Evolutionary conservation across 2,888 invertebrate genomes (phyloP), one percentile per base, ranked within the genome.

Genomic region (Dioctria linearis): DNA sequence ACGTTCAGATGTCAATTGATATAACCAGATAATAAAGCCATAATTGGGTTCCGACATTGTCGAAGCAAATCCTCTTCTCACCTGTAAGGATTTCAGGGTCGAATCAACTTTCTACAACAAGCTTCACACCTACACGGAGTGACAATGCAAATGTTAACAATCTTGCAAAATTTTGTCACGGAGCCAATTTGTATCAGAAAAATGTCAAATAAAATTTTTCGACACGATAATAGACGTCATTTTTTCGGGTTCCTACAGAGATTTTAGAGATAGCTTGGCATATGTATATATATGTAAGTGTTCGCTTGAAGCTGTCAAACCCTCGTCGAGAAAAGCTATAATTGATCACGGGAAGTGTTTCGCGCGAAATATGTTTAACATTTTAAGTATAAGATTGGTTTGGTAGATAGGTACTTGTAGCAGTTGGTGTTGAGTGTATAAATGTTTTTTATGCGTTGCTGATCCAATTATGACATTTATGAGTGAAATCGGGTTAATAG

Each of bases 181-280:
- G 11, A 51, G 71, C 71, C 71, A 71, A 71, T 71, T 71, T 71
- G 51, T 71, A 71, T 71, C 71, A 71, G 51, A 71, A 71, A 71
- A 71, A 54, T 71, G 71, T 71, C 71, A 71, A 71, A 71, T 54
- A 71, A 71, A 49, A 71, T 71, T 71, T 69, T 71, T 39, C 49
- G 40, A 40, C 37, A 54, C 51, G 71, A 71, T 71, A 71, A 71
- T 71, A 71, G 49, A 71, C 40, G 54, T 51, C 71, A 71, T 51
- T 71, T 49, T 67, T 67, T 8, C 46, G 37, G 54, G 40, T 54
- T 54, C 37, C 51, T 49, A 46, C 51, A 25, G 71, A 51, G 51
- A 71, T 11, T 71, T 71, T 71, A 37, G 5, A 11, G 49, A 13
- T 42, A 54, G 25, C 37, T 71, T 54, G 25, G 25, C 39, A 37